Percentiles rank a stretch among this genome's conserved stretches.
These are phyloP conservation scores for Pogonognathellus flavescens DNA, from an alignment of 1,140 invertebrate genomes.

Conservation along the genomic window DNA sequence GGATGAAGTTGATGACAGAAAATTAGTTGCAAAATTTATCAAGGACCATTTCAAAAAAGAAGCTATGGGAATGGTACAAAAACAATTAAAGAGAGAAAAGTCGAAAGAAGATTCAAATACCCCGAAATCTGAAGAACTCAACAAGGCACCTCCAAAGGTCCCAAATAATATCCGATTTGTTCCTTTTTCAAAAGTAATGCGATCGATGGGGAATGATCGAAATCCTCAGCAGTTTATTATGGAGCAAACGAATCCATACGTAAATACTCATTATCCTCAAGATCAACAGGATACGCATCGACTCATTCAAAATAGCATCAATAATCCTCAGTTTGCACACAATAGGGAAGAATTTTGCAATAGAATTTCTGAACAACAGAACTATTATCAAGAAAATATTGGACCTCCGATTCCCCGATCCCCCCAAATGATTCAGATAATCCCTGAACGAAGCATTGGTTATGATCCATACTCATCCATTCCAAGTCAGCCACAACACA, in stretches of 20 bases:
- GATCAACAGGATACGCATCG: too few relatives aligned
- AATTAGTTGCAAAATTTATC: not conserved
- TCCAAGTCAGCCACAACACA: not conserved
- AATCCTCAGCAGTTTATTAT: too few relatives aligned
- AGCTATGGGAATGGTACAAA: not conserved
- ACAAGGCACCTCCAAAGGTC: not conserved
- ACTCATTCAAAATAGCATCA: too few relatives aligned
- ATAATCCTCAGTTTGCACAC: too few relatives aligned
- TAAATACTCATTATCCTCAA: too few relatives aligned
- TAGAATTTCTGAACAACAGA: not conserved
- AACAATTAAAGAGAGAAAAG: not conserved
- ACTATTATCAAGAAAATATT: not conserved
- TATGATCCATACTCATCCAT: not conserved
- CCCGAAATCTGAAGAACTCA: not conserved
- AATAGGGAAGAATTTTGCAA: too few relatives aligned
- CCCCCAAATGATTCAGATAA: not conserved
- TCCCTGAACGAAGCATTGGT: not conserved
- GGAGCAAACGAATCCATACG: too few relatives aligned
- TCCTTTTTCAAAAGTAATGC: not conserved
- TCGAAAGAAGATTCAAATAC: not conserved
- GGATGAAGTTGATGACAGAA: conserved; percentile 2
- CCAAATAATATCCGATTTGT: not conserved
- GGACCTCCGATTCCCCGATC: not conserved
- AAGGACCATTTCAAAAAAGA: not conserved
- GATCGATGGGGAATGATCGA: too few relatives aligned